Evolutionary conservation across 23 tunicate genomes (phyloP), one percentile per base, ranked within the genome.

Genomic region (Trididemnum clinides): DNA sequence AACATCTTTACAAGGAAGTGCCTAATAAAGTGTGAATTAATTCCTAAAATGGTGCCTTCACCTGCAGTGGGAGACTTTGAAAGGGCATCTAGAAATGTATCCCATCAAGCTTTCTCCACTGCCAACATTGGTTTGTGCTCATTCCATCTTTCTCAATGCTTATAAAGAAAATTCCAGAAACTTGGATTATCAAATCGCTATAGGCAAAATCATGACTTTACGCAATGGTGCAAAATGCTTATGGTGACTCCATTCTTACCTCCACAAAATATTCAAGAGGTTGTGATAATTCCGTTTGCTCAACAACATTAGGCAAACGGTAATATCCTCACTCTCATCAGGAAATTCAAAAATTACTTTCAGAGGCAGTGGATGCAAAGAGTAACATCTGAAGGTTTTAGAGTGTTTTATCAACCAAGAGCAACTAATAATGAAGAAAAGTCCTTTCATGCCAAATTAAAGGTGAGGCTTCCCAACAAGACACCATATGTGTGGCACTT

Each of bases 31-130:
- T 44, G 54, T 44, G 54, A 44, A 15, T 7, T 44, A 44, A 44
- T 44, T 44, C 54, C 15, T 44, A 15, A 44, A 44, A 44, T 44
- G 12, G 15, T 44, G 54, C 15, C 54, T 44, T 44, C 15, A 44
- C 15, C 54, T 44, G 54, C 54, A 44, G 54, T 44, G 54, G 54
- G 54, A 44, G 15, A 44, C n/a, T n/a, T n/a, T n/a, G n/a, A 62
- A 62, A 62, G 4, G 22, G 27, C 69, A 12, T 62, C 69, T 62
- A 21, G 27, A 62, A 62, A 62, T 12, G 69, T 26, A 21, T 62
- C 21, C 69, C 27, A 62, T 62, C 69, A 62, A 62, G 69, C 69
- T 62, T 62, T 62, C 69, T 26, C 26, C 69, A 62, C 69, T 62
- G 27, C 4, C 69, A 62, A 62, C 22, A 62, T 62, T 62, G 22